Evolutionary conservation across 2,888 invertebrate species (phyloP).

Genomic region (Eremobia ochroleuca): DNA sequence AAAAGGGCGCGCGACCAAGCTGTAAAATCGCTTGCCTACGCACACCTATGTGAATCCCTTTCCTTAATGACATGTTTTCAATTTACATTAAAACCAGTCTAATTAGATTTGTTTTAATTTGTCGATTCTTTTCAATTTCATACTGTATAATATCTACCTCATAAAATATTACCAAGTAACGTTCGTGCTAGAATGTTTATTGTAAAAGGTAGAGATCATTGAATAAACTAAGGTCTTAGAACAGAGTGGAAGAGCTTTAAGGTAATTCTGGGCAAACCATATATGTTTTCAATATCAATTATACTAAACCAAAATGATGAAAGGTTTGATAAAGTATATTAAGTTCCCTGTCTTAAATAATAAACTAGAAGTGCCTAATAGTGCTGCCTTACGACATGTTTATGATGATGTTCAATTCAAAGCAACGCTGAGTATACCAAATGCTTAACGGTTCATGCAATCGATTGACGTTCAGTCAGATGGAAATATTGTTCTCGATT

Average conservation of each 20-base stretch:
- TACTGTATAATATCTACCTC: background rate
- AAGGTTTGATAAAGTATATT: background rate
- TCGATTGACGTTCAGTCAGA: slow-evolving; percentile 40
- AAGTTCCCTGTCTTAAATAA: background rate
- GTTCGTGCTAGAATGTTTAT: background rate
- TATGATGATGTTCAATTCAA: background rate
- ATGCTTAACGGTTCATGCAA: slow-evolving; percentile 40
- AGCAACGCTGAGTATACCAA: background rate
- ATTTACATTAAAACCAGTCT: too few relatives aligned
- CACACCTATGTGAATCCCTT: too few relatives aligned
- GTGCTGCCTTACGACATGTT: background rate
- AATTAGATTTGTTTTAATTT: too few relatives aligned
- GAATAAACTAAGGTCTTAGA: background rate
- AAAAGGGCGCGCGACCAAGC: too few relatives aligned
- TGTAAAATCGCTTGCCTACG: too few relatives aligned
- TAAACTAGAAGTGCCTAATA: background rate
- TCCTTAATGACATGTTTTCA: too few relatives aligned
- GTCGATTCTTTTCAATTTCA: too few relatives aligned
- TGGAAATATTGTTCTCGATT: slow-evolving; percentile 39
- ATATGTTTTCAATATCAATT: too few relatives aligned
- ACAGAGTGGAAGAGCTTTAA: background rate
- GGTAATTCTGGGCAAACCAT: background rate
- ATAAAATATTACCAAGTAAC: background rate
- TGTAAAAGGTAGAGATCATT: background rate
- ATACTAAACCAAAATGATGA: background rate